These are phyloP conservation scores for Tenualosa ilisha DNA, from an alignment of 2,797 vertebrate species.

Conservation along the genomic window DNA sequence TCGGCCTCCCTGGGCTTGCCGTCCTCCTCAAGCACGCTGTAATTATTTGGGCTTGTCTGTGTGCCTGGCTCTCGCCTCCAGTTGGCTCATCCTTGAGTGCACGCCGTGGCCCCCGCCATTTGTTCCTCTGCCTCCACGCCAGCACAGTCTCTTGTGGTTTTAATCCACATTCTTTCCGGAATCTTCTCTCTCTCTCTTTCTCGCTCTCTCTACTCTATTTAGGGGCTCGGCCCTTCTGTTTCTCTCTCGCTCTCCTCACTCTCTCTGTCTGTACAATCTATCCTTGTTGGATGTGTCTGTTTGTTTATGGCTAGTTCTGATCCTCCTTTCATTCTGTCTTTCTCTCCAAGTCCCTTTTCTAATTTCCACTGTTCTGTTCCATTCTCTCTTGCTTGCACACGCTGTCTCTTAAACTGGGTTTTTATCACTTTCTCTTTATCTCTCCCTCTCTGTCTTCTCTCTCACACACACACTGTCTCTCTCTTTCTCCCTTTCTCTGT, in stretches of 20 bases:
- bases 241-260: constrained; percentile 38
- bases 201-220: background rate
- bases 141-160: background rate
- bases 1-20: constrained; percentile 34
- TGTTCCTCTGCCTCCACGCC: background rate
- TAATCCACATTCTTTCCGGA: background rate
- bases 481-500: constrained; percentile 37
- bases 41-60: constrained; percentile 7
- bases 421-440: constrained; percentile 29
- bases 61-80: background rate
- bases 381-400: background rate
- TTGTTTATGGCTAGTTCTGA: constrained; percentile 39
- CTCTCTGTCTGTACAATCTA: background rate
- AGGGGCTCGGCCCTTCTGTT: constrained; percentile 27
- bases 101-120: background rate
- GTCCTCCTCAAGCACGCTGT: constrained; percentile 18
- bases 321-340: constrained; percentile 39
- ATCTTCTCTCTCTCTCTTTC: background rate
- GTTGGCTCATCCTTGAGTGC: background rate
- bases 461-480: constrained; percentile 49
- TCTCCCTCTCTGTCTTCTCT: constrained; percentile 43
- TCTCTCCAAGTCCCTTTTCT: constrained; percentile 26
- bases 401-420: constrained; percentile 36
- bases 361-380: constrained; percentile 13
- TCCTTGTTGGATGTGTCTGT: constrained; percentile 25